These are phyloP conservation scores for Tipula vernalis DNA, from an alignment of 2,888 invertebrate genomes.

Conservation along the genomic window DNA sequence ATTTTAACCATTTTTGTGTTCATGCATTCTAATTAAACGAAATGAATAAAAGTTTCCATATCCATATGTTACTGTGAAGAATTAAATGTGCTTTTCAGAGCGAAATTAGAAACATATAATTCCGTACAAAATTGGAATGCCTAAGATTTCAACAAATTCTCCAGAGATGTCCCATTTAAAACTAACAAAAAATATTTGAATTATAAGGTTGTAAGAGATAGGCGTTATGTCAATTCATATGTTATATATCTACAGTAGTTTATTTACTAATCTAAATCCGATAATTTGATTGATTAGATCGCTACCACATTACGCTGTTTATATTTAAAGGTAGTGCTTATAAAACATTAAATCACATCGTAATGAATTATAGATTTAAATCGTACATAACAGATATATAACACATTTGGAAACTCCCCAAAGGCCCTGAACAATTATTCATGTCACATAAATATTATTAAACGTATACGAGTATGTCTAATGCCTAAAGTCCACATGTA, in stretches of 20 bases:
- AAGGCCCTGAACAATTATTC: not conserved
- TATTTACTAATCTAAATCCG: not conserved
- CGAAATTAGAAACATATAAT: too few relatives aligned
- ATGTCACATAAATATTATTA: too few relatives aligned
- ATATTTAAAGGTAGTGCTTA: too few relatives aligned
- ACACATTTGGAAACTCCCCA: not conserved
- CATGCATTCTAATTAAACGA: not conserved
- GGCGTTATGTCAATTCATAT: not conserved
- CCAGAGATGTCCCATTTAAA: too few relatives aligned
- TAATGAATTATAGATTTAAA: not conserved
- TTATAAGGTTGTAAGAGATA: too few relatives aligned
- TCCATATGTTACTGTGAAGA: not conserved
- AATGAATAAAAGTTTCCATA: not conserved
- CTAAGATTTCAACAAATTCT: not conserved
- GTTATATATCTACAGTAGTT: not conserved
- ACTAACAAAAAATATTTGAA: too few relatives aligned
- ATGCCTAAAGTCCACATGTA: too few relatives aligned
- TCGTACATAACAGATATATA: not conserved
- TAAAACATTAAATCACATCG: not conserved
- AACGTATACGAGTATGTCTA: too few relatives aligned
- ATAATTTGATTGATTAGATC: not conserved
- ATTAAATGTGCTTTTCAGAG: too few relatives aligned
- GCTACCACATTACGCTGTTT: not conserved
- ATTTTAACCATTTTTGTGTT: not conserved
- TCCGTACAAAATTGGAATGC: too few relatives aligned